Evolutionary conservation across 2,888 invertebrate genomes (phyloP), one percentile per base, ranked within the genome.

Genomic region (Lycaena phlaeas): DNA sequence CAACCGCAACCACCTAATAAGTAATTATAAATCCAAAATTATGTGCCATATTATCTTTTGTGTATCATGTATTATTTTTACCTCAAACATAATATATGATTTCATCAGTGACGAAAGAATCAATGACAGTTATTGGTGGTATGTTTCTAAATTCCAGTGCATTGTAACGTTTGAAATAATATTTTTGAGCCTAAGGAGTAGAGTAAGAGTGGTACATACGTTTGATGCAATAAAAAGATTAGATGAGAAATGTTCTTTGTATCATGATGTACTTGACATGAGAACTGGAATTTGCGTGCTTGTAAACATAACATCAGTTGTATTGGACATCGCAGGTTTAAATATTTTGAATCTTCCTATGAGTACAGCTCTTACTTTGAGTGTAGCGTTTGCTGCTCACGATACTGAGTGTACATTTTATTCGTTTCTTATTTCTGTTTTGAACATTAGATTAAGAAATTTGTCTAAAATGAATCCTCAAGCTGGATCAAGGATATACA

Each of bases 341-440:
- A 48, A 28, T 10, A 9, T 53, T 0, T 25, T 65, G 1, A 41
- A 46, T 7, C 12, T 45, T 0, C 48, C 56, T 17, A 11, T 31
- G 1, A 50, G 52, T 22, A 26, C 53, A 7, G 45, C 59, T 1
- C 9, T 63, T 4, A 40, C 58, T 1, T 48, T 67, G 0, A 51
- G 57, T 5, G 31, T 71, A 1, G 51, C 59, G 0, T 62, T 64
- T 40, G 57, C 67, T 1, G 68, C 67, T 14, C 68, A 69, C 39
- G 73, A 76, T 45, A 51, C 65, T 0, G 79, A 79, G 52, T 50
- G 70, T 28, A 45, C 59, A 1, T 63, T 74, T 6, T 56, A 62
- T 14, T 52, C 63, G 14, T 46, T 72, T 14, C 26, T 75, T 3
- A 61, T 75, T 15, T 59, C 65, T 25, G 55, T 56, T 2, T 56